These are phyloP conservation scores for Arctopsyche grandis DNA, from an alignment of 1,140 invertebrate genomes.

Conservation along the genomic window DNA sequence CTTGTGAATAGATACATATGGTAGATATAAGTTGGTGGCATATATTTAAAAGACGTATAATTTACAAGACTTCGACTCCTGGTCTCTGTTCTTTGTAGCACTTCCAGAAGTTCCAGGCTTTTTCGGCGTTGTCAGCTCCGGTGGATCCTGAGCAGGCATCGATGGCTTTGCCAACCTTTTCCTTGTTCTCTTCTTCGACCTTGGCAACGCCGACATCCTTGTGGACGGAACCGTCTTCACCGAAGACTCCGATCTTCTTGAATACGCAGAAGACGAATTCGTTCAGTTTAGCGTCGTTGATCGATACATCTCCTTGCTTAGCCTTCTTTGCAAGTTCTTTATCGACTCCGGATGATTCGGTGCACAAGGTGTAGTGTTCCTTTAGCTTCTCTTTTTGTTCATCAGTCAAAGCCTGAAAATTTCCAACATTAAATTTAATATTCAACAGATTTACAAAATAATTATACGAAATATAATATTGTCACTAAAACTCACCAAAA, in stretches of 20 bases:
- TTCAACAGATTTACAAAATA: too few species aligned
- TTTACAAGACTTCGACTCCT: slow-evolving; percentile 34
- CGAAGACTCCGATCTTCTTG: slow-evolving; percentile 46
- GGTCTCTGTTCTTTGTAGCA: slow-evolving; percentile 37
- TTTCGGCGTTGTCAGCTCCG: slow-evolving; percentile 18
- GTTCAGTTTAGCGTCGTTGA: slow-evolving; percentile 39
- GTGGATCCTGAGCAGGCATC: slow-evolving; percentile 12
- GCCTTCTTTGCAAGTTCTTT: slow-evolving; percentile 40
- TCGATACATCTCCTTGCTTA: slow-evolving; percentile 41
- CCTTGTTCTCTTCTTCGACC: not conserved
- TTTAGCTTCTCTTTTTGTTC: slow-evolving; percentile 46
- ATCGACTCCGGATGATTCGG: slow-evolving; percentile 43
- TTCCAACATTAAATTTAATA: too few species aligned
- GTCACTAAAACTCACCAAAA: too few species aligned
- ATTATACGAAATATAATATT: too few species aligned
- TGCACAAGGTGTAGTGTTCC: slow-evolving; percentile 42
- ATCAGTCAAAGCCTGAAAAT: slow-evolving; percentile 45
- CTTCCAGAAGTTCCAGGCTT: slow-evolving; percentile 39
- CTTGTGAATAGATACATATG: too few species aligned
- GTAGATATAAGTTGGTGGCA: too few species aligned
- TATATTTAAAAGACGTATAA: too few species aligned
- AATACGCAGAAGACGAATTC: slow-evolving; percentile 45
- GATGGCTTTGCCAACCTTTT: slow-evolving; percentile 36
- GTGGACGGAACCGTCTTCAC: slow-evolving; percentile 42
- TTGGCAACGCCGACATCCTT: slow-evolving; percentile 48